phyloP scores from a whole-genome alignment of 1,140 invertebrate species.

The Helicoverpa zea region DNA sequence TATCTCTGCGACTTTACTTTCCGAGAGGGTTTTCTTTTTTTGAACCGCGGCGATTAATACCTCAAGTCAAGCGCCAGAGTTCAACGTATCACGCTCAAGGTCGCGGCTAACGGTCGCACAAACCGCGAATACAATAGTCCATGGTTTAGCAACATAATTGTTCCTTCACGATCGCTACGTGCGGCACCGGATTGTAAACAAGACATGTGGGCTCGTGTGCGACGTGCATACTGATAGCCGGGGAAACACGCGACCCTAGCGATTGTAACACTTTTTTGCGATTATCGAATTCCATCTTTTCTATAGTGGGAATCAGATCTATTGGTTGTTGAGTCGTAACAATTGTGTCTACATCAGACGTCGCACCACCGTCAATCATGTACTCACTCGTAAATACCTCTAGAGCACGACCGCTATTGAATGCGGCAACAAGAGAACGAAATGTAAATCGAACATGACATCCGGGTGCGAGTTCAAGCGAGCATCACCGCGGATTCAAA shows the following conservation, averaged over 20 bases:
- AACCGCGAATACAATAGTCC: constrained; percentile 54
- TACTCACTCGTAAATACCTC: constrained; percentile 61
- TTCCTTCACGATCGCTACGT: constrained; percentile 57
- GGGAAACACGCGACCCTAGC: constrained; percentile 69
- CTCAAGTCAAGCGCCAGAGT: constrained; percentile 51
- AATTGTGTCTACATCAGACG: constrained; percentile 49
- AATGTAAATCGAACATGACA: constrained; percentile 77
- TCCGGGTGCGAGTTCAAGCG: constrained; percentile 78
- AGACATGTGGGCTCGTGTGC: constrained; percentile 49
- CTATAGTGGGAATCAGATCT: constrained; percentile 29
- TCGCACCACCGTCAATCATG: constrained; percentile 60
- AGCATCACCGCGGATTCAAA: constrained; percentile 72
- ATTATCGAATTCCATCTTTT: constrained; percentile 56
- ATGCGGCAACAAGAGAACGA: constrained; percentile 67
- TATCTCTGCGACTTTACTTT: constrained; percentile 72
- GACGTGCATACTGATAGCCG: constrained; percentile 68
- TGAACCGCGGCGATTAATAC: constrained; percentile 63
- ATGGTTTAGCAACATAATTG: constrained; percentile 57
- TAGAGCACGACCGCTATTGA: constrained; percentile 62
- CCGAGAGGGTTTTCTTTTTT: constrained; percentile 64
- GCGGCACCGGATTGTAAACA: constrained; percentile 66
- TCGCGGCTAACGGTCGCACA: constrained; percentile 56
- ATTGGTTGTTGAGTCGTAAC: constrained; percentile 15
- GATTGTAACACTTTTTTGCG: constrained; percentile 67
- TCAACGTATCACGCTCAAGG: constrained; percentile 68